phyloP scores from a whole-genome alignment of 2,888 invertebrate genomes.

The Trypoxylon attenuatum region DNA sequence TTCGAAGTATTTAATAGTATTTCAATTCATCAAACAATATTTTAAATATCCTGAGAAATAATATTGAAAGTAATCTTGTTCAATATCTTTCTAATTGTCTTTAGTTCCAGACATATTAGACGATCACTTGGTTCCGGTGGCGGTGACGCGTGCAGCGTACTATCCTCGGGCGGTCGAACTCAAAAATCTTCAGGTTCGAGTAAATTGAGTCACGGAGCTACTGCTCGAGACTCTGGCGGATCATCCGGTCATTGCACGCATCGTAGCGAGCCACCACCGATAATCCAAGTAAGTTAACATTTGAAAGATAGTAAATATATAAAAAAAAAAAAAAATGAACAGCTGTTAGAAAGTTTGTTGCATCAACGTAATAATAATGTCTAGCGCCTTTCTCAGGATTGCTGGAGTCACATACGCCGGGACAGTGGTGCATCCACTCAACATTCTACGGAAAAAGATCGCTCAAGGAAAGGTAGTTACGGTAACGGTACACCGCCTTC shows the following conservation, averaged over 20 bases:
- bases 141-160: conserved; percentile 71
- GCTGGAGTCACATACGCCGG: conserved; percentile 76
- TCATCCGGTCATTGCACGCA: conserved; percentile 90
- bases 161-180: conserved; percentile 77
- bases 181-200: conserved; percentile 75
- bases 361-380: no score
- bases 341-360: no score
- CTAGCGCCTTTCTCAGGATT: conserved; percentile 67
- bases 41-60: neutral
- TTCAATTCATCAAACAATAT: no score
- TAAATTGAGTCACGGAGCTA: conserved; percentile 72
- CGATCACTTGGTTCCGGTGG: conserved; percentile 71
- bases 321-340: no score
- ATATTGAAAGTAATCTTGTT: no score
- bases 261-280: conserved; percentile 83
- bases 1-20: no score
- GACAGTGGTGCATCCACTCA: conserved; percentile 88
- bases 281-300: conserved; percentile 64
- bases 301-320: no score
- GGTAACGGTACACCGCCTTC: conserved; percentile 66
- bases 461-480: conserved; percentile 68
- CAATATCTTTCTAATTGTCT: no score
- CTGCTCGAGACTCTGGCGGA: conserved; percentile 84
- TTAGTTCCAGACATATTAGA: conserved; percentile 69
- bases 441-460: conserved; percentile 76